Evolutionary conservation across 2,113 vertebrate species (phyloP).

Genomic region (Ctenomys sociabilis): DNA sequence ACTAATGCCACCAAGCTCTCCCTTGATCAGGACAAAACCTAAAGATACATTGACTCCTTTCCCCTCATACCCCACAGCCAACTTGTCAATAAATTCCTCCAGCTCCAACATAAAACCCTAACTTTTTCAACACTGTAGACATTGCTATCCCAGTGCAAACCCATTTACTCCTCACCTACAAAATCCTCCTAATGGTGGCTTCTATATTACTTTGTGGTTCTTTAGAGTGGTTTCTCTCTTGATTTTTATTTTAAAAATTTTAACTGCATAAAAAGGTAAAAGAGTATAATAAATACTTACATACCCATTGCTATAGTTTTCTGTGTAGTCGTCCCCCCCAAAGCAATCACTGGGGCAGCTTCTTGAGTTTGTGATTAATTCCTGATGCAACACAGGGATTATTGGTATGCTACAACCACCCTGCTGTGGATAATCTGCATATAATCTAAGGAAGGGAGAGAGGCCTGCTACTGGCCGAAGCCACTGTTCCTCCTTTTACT

Average conservation of each 20-base stretch:
- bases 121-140: background rate
- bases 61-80: background rate
- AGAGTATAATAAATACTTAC: background rate
- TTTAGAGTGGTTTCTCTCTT: background rate
- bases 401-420: no score
- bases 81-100: background rate
- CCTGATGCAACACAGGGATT: no score
- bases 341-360: no score
- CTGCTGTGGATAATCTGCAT: no score
- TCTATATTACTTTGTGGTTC: background rate
- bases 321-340: no score
- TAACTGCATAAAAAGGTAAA: constrained; percentile 14
- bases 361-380: no score
- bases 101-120: background rate
- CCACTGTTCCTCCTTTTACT: no score
- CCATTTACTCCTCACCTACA: background rate
- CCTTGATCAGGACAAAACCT: background rate
- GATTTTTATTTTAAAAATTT: background rate
- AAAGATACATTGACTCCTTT: background rate
- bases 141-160: background rate
- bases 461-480: no score
- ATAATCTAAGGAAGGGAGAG: no score
- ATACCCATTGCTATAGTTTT: background rate
- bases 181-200: background rate
- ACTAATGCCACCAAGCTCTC: background rate